phyloP scores from a whole-genome alignment of 2,113 vertebrate genomes.

The Malurus alboscapulatus region DNA sequence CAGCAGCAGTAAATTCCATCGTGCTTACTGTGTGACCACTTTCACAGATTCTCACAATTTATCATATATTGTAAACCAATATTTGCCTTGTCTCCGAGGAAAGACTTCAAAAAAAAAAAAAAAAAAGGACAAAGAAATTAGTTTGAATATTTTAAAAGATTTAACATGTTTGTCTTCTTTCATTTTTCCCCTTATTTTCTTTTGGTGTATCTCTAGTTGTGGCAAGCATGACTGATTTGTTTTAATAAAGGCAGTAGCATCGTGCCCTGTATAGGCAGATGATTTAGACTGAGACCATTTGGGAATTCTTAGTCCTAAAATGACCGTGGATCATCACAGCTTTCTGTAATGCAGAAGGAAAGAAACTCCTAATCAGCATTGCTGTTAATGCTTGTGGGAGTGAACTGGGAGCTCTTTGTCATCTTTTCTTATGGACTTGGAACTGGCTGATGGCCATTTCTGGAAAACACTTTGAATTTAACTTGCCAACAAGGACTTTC shows the following conservation, averaged over 20 bases:
- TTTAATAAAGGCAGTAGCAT: constrained; percentile 3
- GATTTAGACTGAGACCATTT: constrained; percentile 21
- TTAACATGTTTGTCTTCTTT: background rate
- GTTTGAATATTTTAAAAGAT: background rate
- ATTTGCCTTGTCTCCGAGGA: background rate
- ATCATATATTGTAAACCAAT: background rate
- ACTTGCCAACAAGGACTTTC: background rate
- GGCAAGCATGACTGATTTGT: constrained; percentile 4
- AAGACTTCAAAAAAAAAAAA: background rate
- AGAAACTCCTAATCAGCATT: background rate
- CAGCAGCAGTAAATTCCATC: background rate
- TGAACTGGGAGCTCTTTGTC: background rate
- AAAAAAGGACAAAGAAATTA: background rate
- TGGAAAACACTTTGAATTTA: background rate
- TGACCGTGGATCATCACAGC: background rate
- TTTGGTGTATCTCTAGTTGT: background rate
- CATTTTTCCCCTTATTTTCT: background rate
- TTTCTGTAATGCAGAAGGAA: background rate
- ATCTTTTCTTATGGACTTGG: background rate
- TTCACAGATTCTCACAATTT: background rate
- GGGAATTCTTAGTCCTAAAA: constrained; percentile 3
- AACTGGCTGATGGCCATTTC: constrained; percentile 11
- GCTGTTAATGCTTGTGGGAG: background rate
- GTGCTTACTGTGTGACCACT: background rate
- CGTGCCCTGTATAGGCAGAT: background rate